Conservation (phyloP, 2,113 vertebrate genomes). For the Pachycephala philippinensis region DNA sequence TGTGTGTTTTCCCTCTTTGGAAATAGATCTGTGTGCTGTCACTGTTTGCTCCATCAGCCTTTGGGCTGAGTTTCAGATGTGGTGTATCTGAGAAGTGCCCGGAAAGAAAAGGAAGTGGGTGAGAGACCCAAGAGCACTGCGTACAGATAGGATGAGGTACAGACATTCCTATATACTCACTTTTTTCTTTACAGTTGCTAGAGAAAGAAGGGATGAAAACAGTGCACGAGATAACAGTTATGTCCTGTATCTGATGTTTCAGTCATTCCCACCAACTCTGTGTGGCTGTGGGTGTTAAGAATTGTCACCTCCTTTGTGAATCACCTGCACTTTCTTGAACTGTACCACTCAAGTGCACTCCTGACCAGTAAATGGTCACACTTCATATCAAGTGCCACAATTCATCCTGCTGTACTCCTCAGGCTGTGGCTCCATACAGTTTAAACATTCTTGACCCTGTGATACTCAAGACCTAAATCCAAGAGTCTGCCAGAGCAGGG, state of each 20-base stretch:
- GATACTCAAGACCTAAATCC: background rate
- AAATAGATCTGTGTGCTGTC: background rate
- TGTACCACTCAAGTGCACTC: background rate
- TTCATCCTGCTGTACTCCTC: background rate
- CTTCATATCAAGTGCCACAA: background rate
- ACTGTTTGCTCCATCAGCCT: background rate
- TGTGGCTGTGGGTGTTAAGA: background rate
- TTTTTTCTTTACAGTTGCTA: background rate
- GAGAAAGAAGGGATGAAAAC: background rate
- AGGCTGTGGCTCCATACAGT: background rate
- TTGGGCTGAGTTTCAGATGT: background rate
- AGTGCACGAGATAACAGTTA: background rate
- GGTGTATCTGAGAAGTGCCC: background rate
- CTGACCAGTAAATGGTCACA: background rate
- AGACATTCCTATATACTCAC: background rate
- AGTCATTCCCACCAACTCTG: background rate
- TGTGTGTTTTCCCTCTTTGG: constrained; percentile 1
- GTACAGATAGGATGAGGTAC: background rate
- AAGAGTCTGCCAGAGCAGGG: background rate
- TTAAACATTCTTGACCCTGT: background rate
- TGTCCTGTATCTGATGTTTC: background rate
- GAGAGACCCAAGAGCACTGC: background rate
- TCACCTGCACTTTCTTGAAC: background rate
- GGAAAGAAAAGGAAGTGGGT: background rate
- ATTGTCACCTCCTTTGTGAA: background rate